Base-by-base conservation (phyloP, 35 echinoderm and acorn worm genomes). In the Ophioderma brevispina region DNA sequence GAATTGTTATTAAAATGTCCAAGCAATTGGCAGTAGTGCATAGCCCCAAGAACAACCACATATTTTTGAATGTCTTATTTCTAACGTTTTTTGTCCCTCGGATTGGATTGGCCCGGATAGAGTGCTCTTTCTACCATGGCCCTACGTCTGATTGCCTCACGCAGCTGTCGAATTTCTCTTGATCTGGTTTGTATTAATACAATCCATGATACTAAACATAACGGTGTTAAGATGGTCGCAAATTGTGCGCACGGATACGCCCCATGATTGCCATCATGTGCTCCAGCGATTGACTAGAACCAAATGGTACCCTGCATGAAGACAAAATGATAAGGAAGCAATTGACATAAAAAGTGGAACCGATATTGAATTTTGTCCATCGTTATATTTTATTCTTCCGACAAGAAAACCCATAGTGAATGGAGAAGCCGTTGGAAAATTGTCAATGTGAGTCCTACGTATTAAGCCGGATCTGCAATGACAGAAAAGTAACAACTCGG, bases 1-100 rank as follows among this genome's bases (percentile, higher is more conserved):
- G 59, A 70, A 70, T 70, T 70, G n/a, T 70, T 15, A 70, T 70
- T 70, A 70, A 70, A 70, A 18, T 70, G 59, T 25, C 59, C 59
- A 70, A 70, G 17, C 59, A 70, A 25, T 13, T 70, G 59, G 10
- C 10, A 1, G 10, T 1, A 70, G 4, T 18, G 23, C 2, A 70
- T 70, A 70, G n/a, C 17, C 59, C n/a, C 2, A 70, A 70, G 59
- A 70, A 70, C 23, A 18, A 70, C n/a, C 59, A 15, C 59, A 70
- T 70, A 6, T 70, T 25, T 30, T 25, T 15, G 59, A 70, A 8
- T 25, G 59, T 3, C 10, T 25, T 70, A 70, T 70, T 25, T 70
- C 59, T 15, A 70, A 15, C 59, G 15, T 30, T 70, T 70, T 3
- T 25, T 13, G n/a, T 70, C 59, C 23, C n/a, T 8, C 10, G 59